A percentile compares a stretch with the other conserved stretches of the same genome.
Conservation (phyloP, 2,888 invertebrate genomes). For the Syrphus vitripennis region DNA sequence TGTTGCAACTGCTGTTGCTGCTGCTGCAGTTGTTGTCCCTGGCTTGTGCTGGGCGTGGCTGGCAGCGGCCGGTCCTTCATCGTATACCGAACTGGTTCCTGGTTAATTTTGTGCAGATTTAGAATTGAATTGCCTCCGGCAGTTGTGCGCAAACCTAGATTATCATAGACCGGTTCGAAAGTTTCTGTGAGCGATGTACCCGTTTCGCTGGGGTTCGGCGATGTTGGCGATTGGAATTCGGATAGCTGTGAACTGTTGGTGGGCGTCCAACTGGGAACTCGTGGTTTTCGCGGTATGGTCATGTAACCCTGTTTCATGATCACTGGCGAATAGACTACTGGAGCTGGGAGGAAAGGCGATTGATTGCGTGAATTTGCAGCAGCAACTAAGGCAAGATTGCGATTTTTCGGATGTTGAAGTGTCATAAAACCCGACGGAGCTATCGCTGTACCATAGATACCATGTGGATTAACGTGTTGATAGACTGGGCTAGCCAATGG, state of each 20-base stretch:
- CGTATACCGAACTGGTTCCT: constrained; percentile 81
- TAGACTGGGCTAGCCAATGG: constrained; percentile 85
- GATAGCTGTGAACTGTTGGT: constrained; percentile 83
- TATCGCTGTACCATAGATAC: constrained; percentile 84
- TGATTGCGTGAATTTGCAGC: constrained; percentile 83
- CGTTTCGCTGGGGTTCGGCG: constrained; percentile 80
- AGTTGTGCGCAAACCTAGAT: constrained; percentile 91
- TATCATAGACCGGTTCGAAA: constrained; percentile 89
- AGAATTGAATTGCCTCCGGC: constrained; percentile 92
- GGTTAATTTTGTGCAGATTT: constrained; percentile 87
- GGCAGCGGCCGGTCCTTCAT: constrained; percentile 86
- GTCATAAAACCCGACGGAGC: constrained; percentile 88
- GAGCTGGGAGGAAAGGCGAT: constrained; percentile 88
- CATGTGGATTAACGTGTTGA: constrained; percentile 80
- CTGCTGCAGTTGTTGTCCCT: constrained; percentile 74
- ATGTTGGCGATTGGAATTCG: constrained; percentile 79
- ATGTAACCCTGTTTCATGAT: constrained; percentile 89
- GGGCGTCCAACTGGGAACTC: constrained; percentile 91
- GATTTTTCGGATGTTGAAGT: constrained; percentile 86
- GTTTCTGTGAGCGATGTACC: constrained; percentile 81
- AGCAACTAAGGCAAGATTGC: constrained; percentile 79
- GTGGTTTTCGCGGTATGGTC: constrained; percentile 91
- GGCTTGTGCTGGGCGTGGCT: constrained; percentile 82
- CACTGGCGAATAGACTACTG: constrained; percentile 85
- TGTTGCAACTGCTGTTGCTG: constrained; percentile 78